Conservation (phyloP, 2,888 invertebrate species). For the Microplitis deprimator region DNA sequence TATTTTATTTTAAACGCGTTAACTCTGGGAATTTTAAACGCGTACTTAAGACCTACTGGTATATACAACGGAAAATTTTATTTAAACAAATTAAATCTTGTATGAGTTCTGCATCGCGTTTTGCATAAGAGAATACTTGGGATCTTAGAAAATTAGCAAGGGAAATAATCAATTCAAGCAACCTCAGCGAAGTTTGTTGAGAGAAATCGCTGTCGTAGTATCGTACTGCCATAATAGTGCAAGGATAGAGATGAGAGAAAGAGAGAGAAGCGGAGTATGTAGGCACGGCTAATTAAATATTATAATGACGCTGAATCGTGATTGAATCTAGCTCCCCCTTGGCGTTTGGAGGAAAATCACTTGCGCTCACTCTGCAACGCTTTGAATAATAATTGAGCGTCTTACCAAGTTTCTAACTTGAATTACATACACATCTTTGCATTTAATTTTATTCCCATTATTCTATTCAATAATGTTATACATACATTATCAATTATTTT, state of each 20-base stretch:
- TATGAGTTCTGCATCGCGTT: background rate
- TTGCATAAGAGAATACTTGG: background rate
- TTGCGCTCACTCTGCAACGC: slow-evolving; percentile 41
- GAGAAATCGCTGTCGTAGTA: slow-evolving; percentile 39
- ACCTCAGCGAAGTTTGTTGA: slow-evolving; percentile 49
- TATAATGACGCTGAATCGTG: slow-evolving; percentile 57
- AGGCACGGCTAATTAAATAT: slow-evolving; percentile 62
- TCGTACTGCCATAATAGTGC: background rate
- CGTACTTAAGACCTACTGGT: too few relatives aligned
- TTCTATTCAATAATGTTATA: slow-evolving; percentile 3
- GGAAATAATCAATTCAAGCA: slow-evolving; percentile 60
- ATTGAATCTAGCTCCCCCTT: slow-evolving; percentile 35
- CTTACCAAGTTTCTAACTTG: slow-evolving; percentile 20
- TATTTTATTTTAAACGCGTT: too few relatives aligned
- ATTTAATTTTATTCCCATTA: slow-evolving; percentile 11
- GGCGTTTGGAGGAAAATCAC: slow-evolving; percentile 37
- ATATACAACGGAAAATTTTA: background rate
- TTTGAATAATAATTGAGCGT: slow-evolving; percentile 49
- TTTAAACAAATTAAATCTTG: background rate
- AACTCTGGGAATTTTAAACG: too few relatives aligned
- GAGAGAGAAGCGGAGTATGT: slow-evolving; percentile 5
- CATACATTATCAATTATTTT: background rate
- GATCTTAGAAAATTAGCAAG: slow-evolving; percentile 31
- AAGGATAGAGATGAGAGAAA: too few relatives aligned
- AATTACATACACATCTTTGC: slow-evolving; percentile 7